These are phyloP conservation scores for Menidia menidia DNA, from an alignment of 2,797 vertebrate species.

Conservation along the genomic window DNA sequence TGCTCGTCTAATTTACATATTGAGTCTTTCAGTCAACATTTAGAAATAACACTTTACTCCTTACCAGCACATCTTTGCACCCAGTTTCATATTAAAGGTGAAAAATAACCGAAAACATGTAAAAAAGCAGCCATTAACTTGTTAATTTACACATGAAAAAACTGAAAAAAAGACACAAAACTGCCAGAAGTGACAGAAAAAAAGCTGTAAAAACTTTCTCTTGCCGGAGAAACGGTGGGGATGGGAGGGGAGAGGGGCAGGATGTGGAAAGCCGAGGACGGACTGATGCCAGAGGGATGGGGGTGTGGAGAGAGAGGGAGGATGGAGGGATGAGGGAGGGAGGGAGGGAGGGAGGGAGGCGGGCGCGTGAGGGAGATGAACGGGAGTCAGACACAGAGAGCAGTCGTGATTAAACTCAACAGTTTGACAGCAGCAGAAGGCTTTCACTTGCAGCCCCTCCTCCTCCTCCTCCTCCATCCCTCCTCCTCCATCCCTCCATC, in stretches of 20 bases:
- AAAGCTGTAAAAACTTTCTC: too few relatives aligned
- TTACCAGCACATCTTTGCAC: too few relatives aligned
- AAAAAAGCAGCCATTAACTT: too few relatives aligned
- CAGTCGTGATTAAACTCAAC: constrained; percentile 47
- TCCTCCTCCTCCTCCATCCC: constrained; percentile 18
- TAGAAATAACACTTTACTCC: too few relatives aligned
- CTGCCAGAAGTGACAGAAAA: too few relatives aligned
- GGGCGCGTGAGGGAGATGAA: constrained; percentile 41
- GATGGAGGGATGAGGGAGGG: background rate
- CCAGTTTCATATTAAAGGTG: too few relatives aligned
- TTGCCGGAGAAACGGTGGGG: background rate
- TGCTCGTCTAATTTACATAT: too few relatives aligned
- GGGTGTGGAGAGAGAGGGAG: background rate
- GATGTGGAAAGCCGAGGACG: constrained; percentile 1
- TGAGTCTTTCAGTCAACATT: too few relatives aligned
- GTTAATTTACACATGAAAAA: too few relatives aligned
- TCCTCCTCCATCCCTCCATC: constrained; percentile 4
- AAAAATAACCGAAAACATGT: too few relatives aligned
- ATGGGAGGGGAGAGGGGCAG: constrained; percentile 2
- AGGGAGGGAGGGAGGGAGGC: background rate
- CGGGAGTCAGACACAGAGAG: constrained; percentile 28
- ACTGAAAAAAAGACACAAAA: too few relatives aligned
- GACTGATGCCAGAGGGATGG: constrained; percentile 10
- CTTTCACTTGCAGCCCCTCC: background rate
- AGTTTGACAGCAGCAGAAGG: constrained; percentile 40